Conservation (phyloP, 2,797 vertebrate species). For the Chelmon rostratus region DNA sequence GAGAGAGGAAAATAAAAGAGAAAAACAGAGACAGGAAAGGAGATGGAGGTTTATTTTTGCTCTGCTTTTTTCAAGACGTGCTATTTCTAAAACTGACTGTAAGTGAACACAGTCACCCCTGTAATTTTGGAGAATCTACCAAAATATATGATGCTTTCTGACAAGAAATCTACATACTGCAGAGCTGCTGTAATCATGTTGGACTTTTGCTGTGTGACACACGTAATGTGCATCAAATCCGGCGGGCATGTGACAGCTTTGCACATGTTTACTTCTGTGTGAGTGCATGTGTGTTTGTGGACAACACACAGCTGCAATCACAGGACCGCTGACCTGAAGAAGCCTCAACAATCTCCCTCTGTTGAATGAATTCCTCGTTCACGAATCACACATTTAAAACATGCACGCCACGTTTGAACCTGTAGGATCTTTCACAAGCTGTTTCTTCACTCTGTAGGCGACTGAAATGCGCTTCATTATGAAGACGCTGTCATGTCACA, state of each 20-base stretch:
- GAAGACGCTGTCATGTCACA: not conserved
- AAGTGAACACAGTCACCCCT: not conserved
- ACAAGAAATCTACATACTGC: not conserved
- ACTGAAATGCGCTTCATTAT: not conserved
- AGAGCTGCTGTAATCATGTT: slow-evolving; percentile 25
- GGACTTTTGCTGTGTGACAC: slow-evolving; percentile 7
- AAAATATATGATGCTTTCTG: slow-evolving; percentile 15
- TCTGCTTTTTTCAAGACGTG: not conserved
- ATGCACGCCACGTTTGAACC: not conserved
- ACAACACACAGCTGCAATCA: not conserved
- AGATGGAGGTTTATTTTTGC: not conserved
- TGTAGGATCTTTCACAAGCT: not conserved
- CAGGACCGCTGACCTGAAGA: not conserved
- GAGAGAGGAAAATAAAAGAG: not conserved
- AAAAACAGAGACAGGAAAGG: not conserved
- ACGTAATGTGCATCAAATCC: slow-evolving; percentile 10
- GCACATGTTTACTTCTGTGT: slow-evolving; percentile 23
- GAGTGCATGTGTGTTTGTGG: not conserved
- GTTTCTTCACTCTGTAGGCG: not conserved
- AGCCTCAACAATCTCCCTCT: not conserved
- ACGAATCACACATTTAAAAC: not conserved
- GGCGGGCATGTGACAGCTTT: slow-evolving; percentile 37
- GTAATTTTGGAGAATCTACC: slow-evolving; percentile 16
- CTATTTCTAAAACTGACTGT: slow-evolving; percentile 18
- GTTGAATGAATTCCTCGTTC: slow-evolving; percentile 3